Conservation (phyloP, 53 echinoderm and acorn worm species). For the Crossaster papposus region DNA sequence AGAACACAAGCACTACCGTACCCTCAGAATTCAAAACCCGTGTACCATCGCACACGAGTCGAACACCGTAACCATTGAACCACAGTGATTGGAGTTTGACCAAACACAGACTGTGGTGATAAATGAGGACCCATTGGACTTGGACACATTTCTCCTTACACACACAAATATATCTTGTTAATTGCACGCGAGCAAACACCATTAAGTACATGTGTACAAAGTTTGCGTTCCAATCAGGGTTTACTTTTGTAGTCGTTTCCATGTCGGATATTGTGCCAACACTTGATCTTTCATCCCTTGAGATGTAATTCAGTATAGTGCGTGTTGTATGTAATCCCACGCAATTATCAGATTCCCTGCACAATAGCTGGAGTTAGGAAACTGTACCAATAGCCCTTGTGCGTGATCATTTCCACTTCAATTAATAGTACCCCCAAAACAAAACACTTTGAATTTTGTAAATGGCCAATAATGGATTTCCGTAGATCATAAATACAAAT, state of each 20-base stretch:
- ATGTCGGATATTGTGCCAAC: conserved; percentile 1
- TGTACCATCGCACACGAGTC: no score
- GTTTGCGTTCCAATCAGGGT: neutral
- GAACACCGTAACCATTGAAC: no score
- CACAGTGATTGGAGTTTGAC: neutral
- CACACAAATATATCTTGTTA: conserved; percentile 31
- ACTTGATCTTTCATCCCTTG: conserved; percentile 37
- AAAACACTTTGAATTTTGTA: neutral
- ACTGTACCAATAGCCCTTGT: conserved; percentile 7
- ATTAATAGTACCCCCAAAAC: neutral
- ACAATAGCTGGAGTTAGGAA: neutral
- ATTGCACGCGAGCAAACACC: conserved; percentile 45
- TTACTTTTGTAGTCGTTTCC: neutral
- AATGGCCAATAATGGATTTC: neutral
- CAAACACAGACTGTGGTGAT: neutral
- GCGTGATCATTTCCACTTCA: neutral
- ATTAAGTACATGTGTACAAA: conserved; percentile 42
- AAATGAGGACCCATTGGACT: neutral
- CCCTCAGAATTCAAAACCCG: neutral
- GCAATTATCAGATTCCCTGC: neutral
- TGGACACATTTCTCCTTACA: neutral
- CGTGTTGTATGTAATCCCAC: neutral
- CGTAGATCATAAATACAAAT: neutral
- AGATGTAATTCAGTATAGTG: neutral
- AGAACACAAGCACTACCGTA: no score